Evolutionary conservation across 1,140 invertebrate genomes (phyloP), one percentile per base, ranked within the genome.

Genomic region (Calliphora vicina): DNA sequence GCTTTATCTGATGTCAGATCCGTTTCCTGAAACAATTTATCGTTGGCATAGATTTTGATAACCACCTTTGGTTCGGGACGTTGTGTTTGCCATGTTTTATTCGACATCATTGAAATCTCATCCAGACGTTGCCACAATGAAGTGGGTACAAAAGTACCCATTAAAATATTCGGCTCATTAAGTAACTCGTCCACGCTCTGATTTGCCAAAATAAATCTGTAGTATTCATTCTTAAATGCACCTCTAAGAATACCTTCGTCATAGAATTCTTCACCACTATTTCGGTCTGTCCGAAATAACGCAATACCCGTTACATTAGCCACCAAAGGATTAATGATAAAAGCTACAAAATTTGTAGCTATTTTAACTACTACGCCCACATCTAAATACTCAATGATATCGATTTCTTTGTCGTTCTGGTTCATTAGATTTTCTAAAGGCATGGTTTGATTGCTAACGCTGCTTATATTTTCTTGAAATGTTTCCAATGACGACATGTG

Each of bases 241-340:
- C 87, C 87, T 12, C 82, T 84, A 12, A 86, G 72, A 5, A 83
- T 15, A 20, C 23, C n/a, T 4, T 43, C 50, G 20, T 82, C 81
- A 43, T 80, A 9, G 0, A 27, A 15, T 3, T 12, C 9, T 9
- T 76, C 27, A 78, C 67, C 50, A 12, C 2, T 27, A 8, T 35
- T 23, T 4, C 80, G 78, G 10, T 67, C 71, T 73, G 85, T 84
- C 15, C 81, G 61, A 73, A 91, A 90, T 42, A 93, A 57, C n/a
- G 92, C 92, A 67, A 94, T 86, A n/a, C 93, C 93, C 67, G 92
- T 92, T 43, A 93, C 87, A 85, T 93, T 93, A 57, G 91, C 92
- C 42, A 89, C 84, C 9, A 83, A 71, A 2, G 93, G 93, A 87
- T 92, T 92, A 3, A 92, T 91, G 50, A 92, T 87, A 86, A 93